Evolutionary conservation across 2,113 vertebrate species (phyloP), one percentile per base, ranked within the genome.

Genomic region (Gymnobelideus leadbeateri): DNA sequence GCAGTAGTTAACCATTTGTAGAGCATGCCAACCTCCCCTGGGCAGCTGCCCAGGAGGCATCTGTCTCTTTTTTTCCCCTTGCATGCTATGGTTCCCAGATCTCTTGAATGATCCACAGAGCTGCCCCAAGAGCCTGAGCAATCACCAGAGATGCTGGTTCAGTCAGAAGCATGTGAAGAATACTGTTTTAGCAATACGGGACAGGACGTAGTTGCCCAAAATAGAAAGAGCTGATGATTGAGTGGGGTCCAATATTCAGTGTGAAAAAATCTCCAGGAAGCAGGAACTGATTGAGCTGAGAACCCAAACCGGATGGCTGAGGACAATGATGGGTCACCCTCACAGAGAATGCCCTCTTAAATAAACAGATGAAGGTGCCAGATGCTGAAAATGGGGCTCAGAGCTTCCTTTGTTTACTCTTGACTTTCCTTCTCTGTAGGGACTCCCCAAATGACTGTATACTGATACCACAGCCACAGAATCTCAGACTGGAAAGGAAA

Each of bases 281-380:
- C 93, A 51, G 50, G 53, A 94, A 95, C 96, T 61, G 92, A 89
- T 49, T 57, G 93, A 97, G 90, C 77, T 97, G 28, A 96, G 90
- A 93, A 95, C 51, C 92, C 91, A 96, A 97, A 96, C 96, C 96
- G 97, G 95, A 98, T 97, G 96, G 54, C 91, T 90, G 94, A 94
- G 96, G 43, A 96, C 94, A 94, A 97, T 96, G 92, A 57, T 91
- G 51, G 49, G 96, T 96, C 90, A 94, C 89, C 94, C 61, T 97
- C 95, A 90, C 96, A 96, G 92, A 93, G 57, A 49, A 47, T 94
- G 25, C 47, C 46, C 47, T 94, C 37, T 96, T 95, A 94, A 95
- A 92, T 96, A 96, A 97, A 94, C 26, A 90, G 26, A 55, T 3
- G 24, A 95, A 94, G 37, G 46, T 94, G 50, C 24, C 61, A 92